phyloP scores from a whole-genome alignment of 2,113 vertebrate species.

The Pitta sordida region DNA sequence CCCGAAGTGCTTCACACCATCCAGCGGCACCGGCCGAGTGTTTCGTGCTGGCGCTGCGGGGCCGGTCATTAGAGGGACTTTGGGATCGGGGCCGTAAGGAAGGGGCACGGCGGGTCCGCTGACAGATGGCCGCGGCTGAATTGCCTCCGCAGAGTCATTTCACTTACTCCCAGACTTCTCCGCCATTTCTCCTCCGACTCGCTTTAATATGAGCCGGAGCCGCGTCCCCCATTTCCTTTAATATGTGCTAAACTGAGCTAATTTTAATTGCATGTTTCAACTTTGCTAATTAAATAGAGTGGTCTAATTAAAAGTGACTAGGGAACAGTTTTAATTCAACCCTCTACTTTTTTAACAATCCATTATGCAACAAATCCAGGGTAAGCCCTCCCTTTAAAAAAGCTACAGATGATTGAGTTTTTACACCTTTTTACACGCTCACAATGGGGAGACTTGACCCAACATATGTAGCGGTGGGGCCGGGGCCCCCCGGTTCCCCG shows the following conservation, averaged over 20 bases:
- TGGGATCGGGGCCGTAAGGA: background rate
- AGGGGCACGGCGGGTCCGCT: background rate
- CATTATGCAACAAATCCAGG: slow-evolving; percentile 79
- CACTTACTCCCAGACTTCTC: background rate
- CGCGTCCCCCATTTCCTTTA: slow-evolving; percentile 44
- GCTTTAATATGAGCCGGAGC: background rate
- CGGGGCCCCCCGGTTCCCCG: slow-evolving; percentile 77
- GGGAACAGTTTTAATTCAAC: slow-evolving; percentile 83
- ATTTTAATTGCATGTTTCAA: slow-evolving; percentile 75
- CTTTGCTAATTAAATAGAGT: slow-evolving; percentile 86
- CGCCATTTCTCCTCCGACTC: slow-evolving; percentile 31
- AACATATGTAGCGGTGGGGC: slow-evolving; percentile 90
- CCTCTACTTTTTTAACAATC: slow-evolving; percentile 81
- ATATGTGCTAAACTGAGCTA: slow-evolving; percentile 69
- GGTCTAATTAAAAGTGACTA: slow-evolving; percentile 86
- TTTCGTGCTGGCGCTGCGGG: background rate
- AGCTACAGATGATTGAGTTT: slow-evolving; percentile 84
- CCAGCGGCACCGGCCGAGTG: background rate
- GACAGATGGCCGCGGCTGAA: slow-evolving; percentile 1
- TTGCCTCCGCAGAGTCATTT: background rate
- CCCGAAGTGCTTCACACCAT: background rate
- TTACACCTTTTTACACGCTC: slow-evolving; percentile 84
- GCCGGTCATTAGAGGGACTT: background rate
- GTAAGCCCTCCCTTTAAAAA: slow-evolving; percentile 69
- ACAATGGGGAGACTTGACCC: slow-evolving; percentile 89